Evolutionary conservation across 2,797 vertebrate genomes (phyloP).

Genomic region (Forpus xanthops): DNA sequence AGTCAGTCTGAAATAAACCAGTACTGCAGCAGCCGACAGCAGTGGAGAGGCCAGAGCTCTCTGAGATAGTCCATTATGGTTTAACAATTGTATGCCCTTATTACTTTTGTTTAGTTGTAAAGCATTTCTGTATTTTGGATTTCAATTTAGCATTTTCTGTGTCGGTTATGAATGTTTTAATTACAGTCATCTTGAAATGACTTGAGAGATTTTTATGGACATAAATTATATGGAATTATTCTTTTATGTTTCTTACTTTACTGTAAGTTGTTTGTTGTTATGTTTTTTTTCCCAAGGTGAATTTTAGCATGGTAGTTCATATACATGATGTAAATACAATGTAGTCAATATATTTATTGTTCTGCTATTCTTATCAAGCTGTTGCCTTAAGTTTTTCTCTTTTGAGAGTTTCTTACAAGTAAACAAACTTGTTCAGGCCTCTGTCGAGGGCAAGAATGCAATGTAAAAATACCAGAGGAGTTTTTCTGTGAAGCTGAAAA

Average conservation of each 20-base stretch:
- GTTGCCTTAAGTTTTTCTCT: neutral
- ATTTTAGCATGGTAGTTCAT: neutral
- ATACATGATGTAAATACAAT: neutral
- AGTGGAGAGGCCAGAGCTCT: neutral
- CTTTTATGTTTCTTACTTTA: neutral
- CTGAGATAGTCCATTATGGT: neutral
- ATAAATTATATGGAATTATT: neutral
- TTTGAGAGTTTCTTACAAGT: neutral
- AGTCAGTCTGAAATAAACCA: slow-evolving; percentile 13
- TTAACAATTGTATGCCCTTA: neutral
- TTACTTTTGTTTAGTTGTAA: neutral
- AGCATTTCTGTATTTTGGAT: neutral
- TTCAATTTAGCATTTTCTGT: neutral
- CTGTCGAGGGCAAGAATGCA: neutral
- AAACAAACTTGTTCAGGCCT: neutral
- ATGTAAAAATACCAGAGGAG: neutral
- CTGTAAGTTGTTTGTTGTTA: neutral
- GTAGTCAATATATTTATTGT: neutral
- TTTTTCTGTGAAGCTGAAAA: slow-evolving; percentile 5
- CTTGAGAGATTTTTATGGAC: neutral
- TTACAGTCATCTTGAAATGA: neutral
- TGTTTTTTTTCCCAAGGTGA: neutral
- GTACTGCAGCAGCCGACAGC: neutral
- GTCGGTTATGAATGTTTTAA: neutral
- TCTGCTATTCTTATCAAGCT: neutral